These are phyloP conservation scores for Platycnemis pennipes DNA, from an alignment of 2,888 invertebrate genomes.

Conservation along the genomic window DNA sequence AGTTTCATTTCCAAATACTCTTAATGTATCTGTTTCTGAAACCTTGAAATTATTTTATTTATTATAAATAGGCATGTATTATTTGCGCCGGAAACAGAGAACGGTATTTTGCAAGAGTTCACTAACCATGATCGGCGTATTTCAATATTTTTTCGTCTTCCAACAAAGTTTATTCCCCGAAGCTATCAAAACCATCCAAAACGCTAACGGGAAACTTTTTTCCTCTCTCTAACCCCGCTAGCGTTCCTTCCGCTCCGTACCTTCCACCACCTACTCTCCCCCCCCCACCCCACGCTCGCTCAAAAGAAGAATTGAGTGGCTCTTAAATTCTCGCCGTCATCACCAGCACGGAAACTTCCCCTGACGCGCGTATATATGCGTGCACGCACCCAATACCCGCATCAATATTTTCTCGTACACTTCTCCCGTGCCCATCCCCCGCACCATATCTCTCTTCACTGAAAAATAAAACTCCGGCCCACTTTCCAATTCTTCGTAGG, in stretches of 20 bases:
- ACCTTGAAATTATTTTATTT: no score
- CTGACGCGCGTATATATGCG: not conserved
- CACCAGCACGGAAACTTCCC: not conserved
- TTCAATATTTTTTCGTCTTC: not conserved
- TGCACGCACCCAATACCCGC: not conserved
- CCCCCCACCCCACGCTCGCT: not conserved
- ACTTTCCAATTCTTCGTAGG: not conserved
- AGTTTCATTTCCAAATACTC: no score
- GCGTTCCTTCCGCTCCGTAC: no score
- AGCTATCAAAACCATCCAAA: not conserved
- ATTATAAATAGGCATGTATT: no score
- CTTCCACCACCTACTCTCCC: not conserved
- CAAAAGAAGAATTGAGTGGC: not conserved
- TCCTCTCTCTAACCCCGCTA: no score
- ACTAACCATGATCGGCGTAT: not conserved
- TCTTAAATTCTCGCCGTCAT: not conserved
- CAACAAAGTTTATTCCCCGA: not conserved
- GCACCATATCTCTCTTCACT: not conserved
- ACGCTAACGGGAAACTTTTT: not conserved
- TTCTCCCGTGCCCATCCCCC: not conserved
- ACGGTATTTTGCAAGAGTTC: not conserved
- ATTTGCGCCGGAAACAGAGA: no score
- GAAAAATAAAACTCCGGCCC: not conserved
- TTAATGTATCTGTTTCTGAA: no score
- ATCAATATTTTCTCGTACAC: slow-evolving; percentile 8